Percentiles rank a stretch among this genome's conserved stretches.
Conservation (phyloP, 2,888 invertebrate genomes). For the Agriopis leucophaearia region DNA sequence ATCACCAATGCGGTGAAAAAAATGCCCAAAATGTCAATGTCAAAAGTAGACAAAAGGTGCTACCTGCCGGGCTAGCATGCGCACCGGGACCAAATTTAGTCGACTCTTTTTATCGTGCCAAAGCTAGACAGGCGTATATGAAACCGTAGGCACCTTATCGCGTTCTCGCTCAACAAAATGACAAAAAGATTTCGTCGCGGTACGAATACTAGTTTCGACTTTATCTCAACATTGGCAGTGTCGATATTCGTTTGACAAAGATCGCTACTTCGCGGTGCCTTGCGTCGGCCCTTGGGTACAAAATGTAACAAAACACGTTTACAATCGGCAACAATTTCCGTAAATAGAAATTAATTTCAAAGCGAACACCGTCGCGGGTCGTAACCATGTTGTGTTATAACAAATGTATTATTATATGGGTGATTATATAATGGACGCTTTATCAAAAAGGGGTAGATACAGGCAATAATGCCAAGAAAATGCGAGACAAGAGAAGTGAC, state of each 20-base stretch:
- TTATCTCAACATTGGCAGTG: background rate
- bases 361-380: constrained; percentile 13
- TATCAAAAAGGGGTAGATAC: constrained; percentile 11
- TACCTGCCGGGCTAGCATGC: too few species aligned
- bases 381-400: constrained; percentile 22
- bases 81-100: too few species aligned
- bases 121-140: too few species aligned
- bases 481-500: background rate
- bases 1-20: background rate
- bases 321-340: constrained; percentile 19
- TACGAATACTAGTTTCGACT: constrained; percentile 3
- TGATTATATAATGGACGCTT: constrained; percentile 10
- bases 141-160: too few species aligned
- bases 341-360: background rate
- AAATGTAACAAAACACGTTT: constrained; percentile 21
- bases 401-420: constrained; percentile 7
- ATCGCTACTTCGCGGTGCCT: background rate
- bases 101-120: too few species aligned
- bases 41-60: background rate
- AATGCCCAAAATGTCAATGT: background rate
- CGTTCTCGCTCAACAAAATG: too few species aligned
- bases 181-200: too few species aligned
- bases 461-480: constrained; percentile 8
- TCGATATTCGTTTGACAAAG: constrained; percentile 1
- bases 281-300: background rate